phyloP scores from a whole-genome alignment of 2,888 invertebrate species.

The Ctena decussata region DNA sequence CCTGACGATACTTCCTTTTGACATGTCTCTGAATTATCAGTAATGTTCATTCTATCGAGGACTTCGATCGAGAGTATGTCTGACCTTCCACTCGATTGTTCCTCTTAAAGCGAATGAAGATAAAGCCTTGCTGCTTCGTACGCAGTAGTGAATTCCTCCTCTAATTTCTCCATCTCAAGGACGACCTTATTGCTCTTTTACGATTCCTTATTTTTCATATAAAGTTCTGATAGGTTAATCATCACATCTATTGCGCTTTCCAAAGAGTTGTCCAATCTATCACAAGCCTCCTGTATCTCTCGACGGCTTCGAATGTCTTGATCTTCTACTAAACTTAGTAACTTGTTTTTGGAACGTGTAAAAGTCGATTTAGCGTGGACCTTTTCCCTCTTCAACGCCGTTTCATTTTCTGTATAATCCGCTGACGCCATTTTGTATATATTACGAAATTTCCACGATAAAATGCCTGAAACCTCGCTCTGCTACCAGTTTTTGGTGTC shows the following conservation, averaged over 20 bases:
- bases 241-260: background rate
- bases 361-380: background rate
- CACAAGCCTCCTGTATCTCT: background rate
- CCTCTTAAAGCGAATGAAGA: background rate
- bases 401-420: background rate
- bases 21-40: background rate
- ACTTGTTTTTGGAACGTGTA: background rate
- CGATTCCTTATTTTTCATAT: background rate
- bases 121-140: background rate
- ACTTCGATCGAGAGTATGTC: background rate
- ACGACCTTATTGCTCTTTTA: background rate
- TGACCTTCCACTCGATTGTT: background rate
- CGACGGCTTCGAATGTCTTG: background rate
- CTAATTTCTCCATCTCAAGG: background rate
- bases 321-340: background rate
- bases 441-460: background rate
- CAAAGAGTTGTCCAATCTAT: background rate
- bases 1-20: background rate
- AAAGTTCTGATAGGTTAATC: background rate
- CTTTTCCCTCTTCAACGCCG: background rate
- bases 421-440: background rate
- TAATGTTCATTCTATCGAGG: background rate
- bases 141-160: background rate
- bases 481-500: slow-evolving; percentile 11
- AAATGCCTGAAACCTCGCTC: background rate